Base-by-base conservation (phyloP, 2,888 invertebrate genomes). In the Melinaea menophilus region DNA sequence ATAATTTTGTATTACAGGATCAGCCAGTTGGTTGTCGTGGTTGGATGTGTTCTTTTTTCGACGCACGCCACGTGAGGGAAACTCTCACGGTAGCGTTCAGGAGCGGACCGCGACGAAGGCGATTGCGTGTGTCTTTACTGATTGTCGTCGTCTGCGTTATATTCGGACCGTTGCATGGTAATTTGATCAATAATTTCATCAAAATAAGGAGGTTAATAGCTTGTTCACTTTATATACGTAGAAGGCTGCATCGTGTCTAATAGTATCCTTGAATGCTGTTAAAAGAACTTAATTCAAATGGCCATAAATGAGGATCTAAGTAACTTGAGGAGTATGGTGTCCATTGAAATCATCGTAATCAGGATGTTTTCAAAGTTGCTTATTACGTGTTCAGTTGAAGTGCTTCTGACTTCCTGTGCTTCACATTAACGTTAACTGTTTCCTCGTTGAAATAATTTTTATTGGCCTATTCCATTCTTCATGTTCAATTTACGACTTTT, bases 111-210 rank as follows among this genome's bases (percentile, higher is more conserved):
- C 77, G 85, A 3, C 79, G 91, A 62, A 77, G 91, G 58, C 82
- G 90, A 51, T 86, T 86, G n/a, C 73, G 92, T 59, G 90, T 92
- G 1, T 91, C 90, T 0, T 69, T 90, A 45, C 87, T 92, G 3
- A 91, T 92, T 58, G 84, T 92, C 22, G 86, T 92, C 34, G 92
- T 91, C 1, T 91, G 92, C 73, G 88, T 92, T 48, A 90, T 92
- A 69, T 89, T 92, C 66, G 92, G 92, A 66, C 92, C 92, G 3
- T 73, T 92, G 55, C 91, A 91, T 76, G 92, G 92, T 92, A 70
- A 82, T 80, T 56, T 9, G 7, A 41, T 9, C 9, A 41, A 41
- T 41, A 41, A 9, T 41, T 41, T 3, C 9, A 2, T 5, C 37
- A 37, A 7, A 4, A 1, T 37, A 37, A 41, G 7, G 2, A 41